phyloP scores from a whole-genome alignment of 2,113 vertebrate genomes.

The Etheostoma spectabile region DNA sequence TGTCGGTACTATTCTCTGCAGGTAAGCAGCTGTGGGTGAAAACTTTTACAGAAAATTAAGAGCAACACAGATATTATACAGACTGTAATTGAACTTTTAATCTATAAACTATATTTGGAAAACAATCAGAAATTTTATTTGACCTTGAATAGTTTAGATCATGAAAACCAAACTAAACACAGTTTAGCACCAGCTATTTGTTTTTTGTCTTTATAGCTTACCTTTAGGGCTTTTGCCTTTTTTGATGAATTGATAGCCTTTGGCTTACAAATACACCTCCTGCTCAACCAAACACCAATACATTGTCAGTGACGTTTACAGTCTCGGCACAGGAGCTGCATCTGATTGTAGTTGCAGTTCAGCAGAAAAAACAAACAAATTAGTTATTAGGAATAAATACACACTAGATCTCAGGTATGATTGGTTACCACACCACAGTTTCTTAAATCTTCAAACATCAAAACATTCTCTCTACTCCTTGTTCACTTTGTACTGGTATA shows the following conservation, averaged over 20 bases:
- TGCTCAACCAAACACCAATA: not conserved
- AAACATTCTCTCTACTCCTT: slow-evolving; percentile 20
- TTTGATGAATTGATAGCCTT: not conserved
- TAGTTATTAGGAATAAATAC: not conserved
- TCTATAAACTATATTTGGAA: not conserved
- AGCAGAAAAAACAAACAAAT: not conserved
- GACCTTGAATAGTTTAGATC: not conserved
- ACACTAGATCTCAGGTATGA: not conserved
- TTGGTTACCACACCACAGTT: not conserved
- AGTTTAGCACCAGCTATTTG: not conserved
- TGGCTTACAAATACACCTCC: not conserved
- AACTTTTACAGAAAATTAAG: not conserved
- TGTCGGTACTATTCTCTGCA: not conserved
- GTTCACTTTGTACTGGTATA: slow-evolving; percentile 82
- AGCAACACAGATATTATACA: not conserved
- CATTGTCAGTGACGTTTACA: not conserved
- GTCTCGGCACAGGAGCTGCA: not conserved
- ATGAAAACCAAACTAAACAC: not conserved
- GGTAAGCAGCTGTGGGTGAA: not conserved
- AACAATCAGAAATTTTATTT: not conserved
- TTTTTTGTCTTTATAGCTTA: not conserved
- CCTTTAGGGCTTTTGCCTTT: slow-evolving; percentile 1
- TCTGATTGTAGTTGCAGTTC: not conserved
- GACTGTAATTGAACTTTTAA: slow-evolving; percentile 6
- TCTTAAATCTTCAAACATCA: not conserved